Evolutionary conservation across 2,888 invertebrate genomes (phyloP).

Genomic region (Eilema depressum): DNA sequence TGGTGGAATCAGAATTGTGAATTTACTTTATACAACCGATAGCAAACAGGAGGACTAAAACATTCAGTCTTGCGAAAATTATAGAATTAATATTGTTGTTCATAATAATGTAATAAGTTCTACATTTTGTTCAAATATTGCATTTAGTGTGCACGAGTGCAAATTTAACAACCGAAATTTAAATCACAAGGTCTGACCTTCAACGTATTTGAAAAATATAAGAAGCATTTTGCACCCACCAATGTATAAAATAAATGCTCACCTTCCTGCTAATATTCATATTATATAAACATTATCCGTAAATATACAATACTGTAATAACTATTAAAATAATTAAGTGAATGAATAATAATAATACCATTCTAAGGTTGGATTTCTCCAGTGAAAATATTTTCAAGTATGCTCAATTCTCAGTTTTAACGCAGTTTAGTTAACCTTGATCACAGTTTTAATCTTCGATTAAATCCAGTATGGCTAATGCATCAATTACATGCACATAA

Average conservation of each 20-base stretch:
- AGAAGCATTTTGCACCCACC: background rate
- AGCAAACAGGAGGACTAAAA: background rate
- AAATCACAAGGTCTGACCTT: constrained; percentile 10
- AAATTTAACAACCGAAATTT: background rate
- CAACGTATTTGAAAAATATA: background rate
- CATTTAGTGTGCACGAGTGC: background rate
- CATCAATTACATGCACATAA: background rate
- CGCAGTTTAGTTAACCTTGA: background rate
- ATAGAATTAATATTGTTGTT: background rate
- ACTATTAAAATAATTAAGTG: background rate
- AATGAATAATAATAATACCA: background rate
- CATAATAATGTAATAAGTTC: background rate
- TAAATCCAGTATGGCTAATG: background rate
- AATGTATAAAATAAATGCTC: background rate
- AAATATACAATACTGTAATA: background rate
- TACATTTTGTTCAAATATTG: background rate
- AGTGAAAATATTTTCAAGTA: background rate
- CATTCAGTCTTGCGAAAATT: background rate
- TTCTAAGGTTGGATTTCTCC: background rate
- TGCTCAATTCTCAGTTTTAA: background rate
- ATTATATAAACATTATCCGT: background rate
- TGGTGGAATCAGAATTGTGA: background rate
- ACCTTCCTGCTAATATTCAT: constrained; percentile 6
- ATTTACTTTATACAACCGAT: background rate
- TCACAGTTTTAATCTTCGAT: background rate